Conservation (phyloP, 1,140 invertebrate species). For the Cepaea nemoralis region DNA sequence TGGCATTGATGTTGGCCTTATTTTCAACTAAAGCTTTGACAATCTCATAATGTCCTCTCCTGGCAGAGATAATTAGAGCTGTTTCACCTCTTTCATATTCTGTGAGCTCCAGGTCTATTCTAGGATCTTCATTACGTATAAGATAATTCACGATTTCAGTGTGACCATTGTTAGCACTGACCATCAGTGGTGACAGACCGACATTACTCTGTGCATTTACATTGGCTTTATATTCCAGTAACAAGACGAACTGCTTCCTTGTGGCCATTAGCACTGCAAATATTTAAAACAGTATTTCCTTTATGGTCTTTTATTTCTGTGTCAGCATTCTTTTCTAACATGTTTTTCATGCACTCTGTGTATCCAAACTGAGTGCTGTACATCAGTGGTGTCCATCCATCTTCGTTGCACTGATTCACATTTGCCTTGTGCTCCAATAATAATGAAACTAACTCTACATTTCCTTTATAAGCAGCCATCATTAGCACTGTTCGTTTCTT, state of each 20-base stretch:
- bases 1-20: conserved; percentile 28
- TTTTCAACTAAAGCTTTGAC: conserved; percentile 32
- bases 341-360: conserved; percentile 13
- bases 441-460: conserved; percentile 1
- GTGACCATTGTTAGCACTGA: conserved; percentile 19
- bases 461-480: conserved; percentile 30
- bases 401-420: not conserved
- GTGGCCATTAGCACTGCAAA: conserved; percentile 20
- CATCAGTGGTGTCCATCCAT: conserved; percentile 27
- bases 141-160: conserved; percentile 14
- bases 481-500: conserved; percentile 24
- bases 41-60: conserved; percentile 23
- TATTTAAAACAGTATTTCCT: conserved; percentile 23
- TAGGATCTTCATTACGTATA: not conserved
- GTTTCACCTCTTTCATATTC: conserved; percentile 38
- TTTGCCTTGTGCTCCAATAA: conserved; percentile 12
- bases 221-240: conserved; percentile 14
- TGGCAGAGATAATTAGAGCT: conserved; percentile 35
- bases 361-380: conserved; percentile 7
- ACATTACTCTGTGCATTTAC: not conserved
- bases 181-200: conserved; percentile 9
- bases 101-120: not conserved
- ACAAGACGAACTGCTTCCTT: conserved; percentile 21
- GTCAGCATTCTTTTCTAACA: not conserved
- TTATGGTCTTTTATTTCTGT: conserved; percentile 14